Base-by-base conservation (phyloP, 1,140 invertebrate genomes). In the Lamellibrachia luymesi region DNA sequence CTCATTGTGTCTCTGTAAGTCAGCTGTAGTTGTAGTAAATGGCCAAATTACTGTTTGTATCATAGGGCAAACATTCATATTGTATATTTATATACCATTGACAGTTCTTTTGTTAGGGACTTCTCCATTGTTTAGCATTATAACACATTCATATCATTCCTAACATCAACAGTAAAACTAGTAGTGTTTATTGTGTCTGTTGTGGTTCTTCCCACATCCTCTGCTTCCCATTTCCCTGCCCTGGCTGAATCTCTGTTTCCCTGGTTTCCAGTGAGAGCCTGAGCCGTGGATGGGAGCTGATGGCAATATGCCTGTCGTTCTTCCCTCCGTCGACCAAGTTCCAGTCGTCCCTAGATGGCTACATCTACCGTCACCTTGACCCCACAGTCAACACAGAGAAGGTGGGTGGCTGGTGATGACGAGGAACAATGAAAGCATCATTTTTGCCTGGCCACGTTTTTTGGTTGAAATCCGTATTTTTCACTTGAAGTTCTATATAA, bases 291-390 rank as follows among this genome's bases (percentile, higher is more conserved):
- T 99, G 99, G 98, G 98, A 99, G 96, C 96, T 99, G 91, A 97
- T 99, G 96, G 96, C 98, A 1, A 98, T 99, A 50, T 98, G 98
- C 96, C 96, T 99, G 51, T 98, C 98, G 2, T 99, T 99, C 96
- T 98, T 99, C 94, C 98, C 98, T 91, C 99, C 99, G 13, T 98
- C 98, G 94, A 97, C 97, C 1, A 98, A 98, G 94, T 99, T 99
- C 96, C 98, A 98, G 95, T 98, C 98, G 5, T 99, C 98, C 94
- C 97, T 99, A 89, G 98, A 98, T 93, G 97, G 98, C 92, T 99
- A 99, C 96, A 98, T 99, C 95, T 94, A 94, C 80, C 94, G 95
- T 91, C 95, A 96, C 93, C 94, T 95, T 13, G 96, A 96, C 91
- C 56, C 93, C 27, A 92, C 52, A 8, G 93, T 93, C 56, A 52